Percentiles rank a stretch among this genome's conserved stretches.
Evolutionary conservation across 2,797 vertebrate species (phyloP).

Genomic region (Enteromius anoplus): DNA sequence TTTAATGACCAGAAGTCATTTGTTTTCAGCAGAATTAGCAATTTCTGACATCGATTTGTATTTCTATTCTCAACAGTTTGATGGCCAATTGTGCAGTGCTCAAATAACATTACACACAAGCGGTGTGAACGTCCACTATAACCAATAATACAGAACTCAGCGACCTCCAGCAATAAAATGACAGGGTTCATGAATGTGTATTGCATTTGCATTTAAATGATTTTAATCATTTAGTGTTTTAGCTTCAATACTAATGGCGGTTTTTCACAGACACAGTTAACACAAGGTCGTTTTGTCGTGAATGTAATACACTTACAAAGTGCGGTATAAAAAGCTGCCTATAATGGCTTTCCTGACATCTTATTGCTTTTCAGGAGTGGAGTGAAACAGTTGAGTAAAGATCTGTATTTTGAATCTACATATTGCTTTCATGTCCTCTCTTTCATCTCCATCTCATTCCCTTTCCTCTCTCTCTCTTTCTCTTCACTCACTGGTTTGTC

Average conservation of each 20-base stretch:
- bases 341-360: conserved; percentile 65
- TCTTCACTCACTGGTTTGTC: conserved; percentile 55
- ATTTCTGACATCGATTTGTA: conserved; percentile 8
- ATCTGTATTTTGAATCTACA: conserved; percentile 64
- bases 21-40: not conserved
- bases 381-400: conserved; percentile 62
- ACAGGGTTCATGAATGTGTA: conserved; percentile 36
- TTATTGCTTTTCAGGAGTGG: conserved; percentile 60
- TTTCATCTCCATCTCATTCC: conserved; percentile 60
- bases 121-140: not conserved
- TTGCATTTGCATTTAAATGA: conserved; percentile 47
- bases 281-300: conserved; percentile 52
- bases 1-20: not conserved
- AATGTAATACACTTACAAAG: conserved; percentile 52
- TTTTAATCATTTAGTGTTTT: conserved; percentile 45
- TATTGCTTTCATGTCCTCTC: conserved; percentile 65
- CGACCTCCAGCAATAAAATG: not conserved
- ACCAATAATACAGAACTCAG: not conserved
- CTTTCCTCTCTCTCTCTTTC: conserved; percentile 17
- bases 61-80: not conserved
- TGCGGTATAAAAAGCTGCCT: conserved; percentile 64
- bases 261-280: conserved; percentile 40
- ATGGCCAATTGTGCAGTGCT: not conserved
- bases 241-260: conserved; percentile 43
- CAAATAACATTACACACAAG: not conserved